A percentile compares a stretch with the other conserved stretches of the same genome.
phyloP scores from a whole-genome alignment of 2,888 invertebrate genomes.

The Sericinus montela region DNA sequence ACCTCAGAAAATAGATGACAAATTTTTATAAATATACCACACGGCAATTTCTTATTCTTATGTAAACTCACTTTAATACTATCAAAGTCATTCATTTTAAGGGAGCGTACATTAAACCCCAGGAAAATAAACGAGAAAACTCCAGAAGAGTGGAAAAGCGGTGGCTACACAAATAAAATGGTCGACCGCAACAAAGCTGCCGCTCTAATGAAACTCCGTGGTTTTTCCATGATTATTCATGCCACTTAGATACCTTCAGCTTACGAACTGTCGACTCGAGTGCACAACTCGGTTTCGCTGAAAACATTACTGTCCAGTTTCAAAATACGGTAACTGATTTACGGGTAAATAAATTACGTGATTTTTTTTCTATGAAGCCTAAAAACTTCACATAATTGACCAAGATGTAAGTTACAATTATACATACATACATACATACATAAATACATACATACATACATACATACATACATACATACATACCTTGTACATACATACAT shows the following conservation, averaged over 20 bases:
- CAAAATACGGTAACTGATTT: constrained; percentile 9
- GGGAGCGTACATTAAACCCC: not conserved
- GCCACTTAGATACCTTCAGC: constrained; percentile 38
- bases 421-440: no score
- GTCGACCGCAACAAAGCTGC: constrained; percentile 23
- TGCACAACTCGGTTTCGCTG: constrained; percentile 25
- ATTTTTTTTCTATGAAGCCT: no score
- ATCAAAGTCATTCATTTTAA: not conserved
- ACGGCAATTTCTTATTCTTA: no score
- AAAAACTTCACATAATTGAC: no score
- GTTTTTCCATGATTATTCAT: constrained; percentile 70
- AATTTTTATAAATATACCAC: no score
- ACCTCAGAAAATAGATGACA: no score
- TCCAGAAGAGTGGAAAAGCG: constrained; percentile 27
- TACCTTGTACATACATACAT: no score
- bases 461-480: no score
- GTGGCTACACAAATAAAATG: constrained; percentile 26
- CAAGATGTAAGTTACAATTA: no score
- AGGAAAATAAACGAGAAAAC: constrained; percentile 7
- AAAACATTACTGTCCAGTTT: constrained; percentile 13
- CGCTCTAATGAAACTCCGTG: constrained; percentile 53
- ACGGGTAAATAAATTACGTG: not conserved
- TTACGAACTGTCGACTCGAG: constrained; percentile 27
- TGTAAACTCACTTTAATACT: not conserved
- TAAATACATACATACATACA: no score